These are phyloP conservation scores for Caenorhabditis remanei DNA, from an alignment of 1,140 invertebrate genomes.

Conservation along the genomic window DNA sequence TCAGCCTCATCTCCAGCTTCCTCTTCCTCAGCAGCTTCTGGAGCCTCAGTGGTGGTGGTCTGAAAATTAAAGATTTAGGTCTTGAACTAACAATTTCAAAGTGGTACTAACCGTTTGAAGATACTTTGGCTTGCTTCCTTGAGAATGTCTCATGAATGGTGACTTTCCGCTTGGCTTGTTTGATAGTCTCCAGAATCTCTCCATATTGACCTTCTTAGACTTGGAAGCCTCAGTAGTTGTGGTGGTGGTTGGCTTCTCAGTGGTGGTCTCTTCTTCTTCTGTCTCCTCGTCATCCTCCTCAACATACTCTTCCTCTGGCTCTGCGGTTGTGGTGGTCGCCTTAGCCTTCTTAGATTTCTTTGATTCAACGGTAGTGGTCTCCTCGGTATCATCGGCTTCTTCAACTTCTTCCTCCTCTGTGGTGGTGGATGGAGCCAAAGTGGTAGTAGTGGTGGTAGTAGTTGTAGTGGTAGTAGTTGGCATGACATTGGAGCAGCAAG, in stretches of 20 bases:
- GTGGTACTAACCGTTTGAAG: not conserved
- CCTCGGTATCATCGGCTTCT: conserved; percentile 37
- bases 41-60: conserved; percentile 39
- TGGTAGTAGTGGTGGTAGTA: conserved; percentile 43
- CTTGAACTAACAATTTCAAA: not conserved
- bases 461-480: conserved; percentile 66
- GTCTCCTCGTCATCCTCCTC: conserved; percentile 57
- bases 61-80: too few species aligned
- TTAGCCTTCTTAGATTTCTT: conserved; percentile 5
- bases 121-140: conserved; percentile 54
- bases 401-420: conserved; percentile 42
- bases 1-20: conserved; percentile 43
- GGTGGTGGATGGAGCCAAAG: not conserved
- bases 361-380: conserved; percentile 1
- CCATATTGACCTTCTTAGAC: conserved; percentile 73
- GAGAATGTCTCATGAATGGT: conserved; percentile 37
- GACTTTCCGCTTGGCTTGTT: conserved; percentile 57
- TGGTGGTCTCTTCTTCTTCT: conserved; percentile 56
- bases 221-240: conserved; percentile 15
- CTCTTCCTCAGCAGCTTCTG: conserved; percentile 54
- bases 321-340: conserved; percentile 4
- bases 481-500: conserved; percentile 58
- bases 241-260: conserved; percentile 38
- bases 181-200: conserved; percentile 72
- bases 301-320: conserved; percentile 35